Conservation (phyloP, 2,113 vertebrate genomes). For the Passer domesticus region DNA sequence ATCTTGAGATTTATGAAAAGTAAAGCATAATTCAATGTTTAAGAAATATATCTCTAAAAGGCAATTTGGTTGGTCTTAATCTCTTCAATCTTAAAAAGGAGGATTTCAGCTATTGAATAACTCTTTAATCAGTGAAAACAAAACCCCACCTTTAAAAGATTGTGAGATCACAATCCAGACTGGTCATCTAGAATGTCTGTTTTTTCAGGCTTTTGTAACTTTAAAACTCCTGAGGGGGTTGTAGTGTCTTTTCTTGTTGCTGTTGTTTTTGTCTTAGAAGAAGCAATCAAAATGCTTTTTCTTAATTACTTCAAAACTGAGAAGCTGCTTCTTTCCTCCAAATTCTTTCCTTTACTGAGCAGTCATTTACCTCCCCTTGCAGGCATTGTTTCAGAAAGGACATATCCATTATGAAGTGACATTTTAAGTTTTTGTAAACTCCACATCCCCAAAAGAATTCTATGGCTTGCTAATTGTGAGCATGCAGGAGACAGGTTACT, state of each 20-base stretch:
- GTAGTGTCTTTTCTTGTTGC: not conserved
- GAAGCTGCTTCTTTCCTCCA: not conserved
- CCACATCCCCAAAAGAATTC: not conserved
- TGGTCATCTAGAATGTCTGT: not conserved
- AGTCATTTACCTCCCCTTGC: not conserved
- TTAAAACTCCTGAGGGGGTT: not conserved
- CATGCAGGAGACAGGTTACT: not conserved
- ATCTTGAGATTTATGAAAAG: constrained; percentile 64
- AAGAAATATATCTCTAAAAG: constrained; percentile 69
- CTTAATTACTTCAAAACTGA: not conserved
- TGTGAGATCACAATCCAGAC: not conserved
- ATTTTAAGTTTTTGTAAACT: not conserved
- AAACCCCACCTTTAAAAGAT: not conserved
- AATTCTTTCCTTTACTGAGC: not conserved
- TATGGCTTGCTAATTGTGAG: not conserved
- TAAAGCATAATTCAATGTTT: constrained; percentile 45
- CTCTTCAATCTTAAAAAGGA: constrained; percentile 56
- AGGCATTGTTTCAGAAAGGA: not conserved
- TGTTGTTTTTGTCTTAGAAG: not conserved
- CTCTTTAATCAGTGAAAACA: not conserved
- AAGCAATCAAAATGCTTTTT: not conserved
- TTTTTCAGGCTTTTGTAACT: not conserved
- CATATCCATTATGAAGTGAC: not conserved
- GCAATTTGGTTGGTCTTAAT: constrained; percentile 47
- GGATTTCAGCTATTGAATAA: constrained; percentile 34